Conservation (phyloP, 2,888 invertebrate species). For the Empis stercorea region DNA sequence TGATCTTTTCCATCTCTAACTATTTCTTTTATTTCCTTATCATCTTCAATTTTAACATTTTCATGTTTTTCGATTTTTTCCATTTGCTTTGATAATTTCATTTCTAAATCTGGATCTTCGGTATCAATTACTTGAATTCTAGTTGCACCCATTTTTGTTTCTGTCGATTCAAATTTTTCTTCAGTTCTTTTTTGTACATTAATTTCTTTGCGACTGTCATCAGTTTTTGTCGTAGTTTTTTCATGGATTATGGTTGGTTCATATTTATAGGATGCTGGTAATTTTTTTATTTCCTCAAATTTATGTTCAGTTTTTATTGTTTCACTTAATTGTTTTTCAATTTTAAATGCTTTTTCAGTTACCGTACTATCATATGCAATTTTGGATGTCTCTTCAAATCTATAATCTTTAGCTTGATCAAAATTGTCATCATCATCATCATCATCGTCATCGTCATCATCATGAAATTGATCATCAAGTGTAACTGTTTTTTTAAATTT, state of each 20-base stretch:
- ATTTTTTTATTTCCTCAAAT: conserved; percentile 2
- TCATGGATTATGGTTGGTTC: background rate
- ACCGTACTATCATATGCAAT: conserved; percentile 19
- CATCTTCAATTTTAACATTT: conserved; percentile 3
- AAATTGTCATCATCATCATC: conserved; percentile 6
- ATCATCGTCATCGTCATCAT: conserved; percentile 11
- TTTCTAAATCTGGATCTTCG: conserved; percentile 12
- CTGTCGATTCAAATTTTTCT: background rate
- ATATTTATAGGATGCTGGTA: conserved; percentile 1
- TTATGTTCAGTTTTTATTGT: conserved; percentile 2
- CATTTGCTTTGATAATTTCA: conserved; percentile 12
- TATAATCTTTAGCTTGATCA: background rate
- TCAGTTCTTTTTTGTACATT: conserved; percentile 12
- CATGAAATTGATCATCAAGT: conserved; percentile 15
- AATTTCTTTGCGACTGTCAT: conserved; percentile 7
- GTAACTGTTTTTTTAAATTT: conserved; percentile 32
- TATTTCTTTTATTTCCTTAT: background rate
- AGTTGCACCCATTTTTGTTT: background rate
- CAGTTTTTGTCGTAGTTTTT: background rate
- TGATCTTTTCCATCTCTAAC: background rate
- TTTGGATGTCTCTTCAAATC: conserved; percentile 17
- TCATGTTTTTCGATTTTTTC: conserved; percentile 13
- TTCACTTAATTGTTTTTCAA: conserved; percentile 2
- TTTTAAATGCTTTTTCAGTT: conserved; percentile 7
- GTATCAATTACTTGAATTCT: conserved; percentile 1